These are phyloP conservation scores for Anser cygnoides DNA, from an alignment of 2,113 vertebrate genomes.

Conservation along the genomic window DNA sequence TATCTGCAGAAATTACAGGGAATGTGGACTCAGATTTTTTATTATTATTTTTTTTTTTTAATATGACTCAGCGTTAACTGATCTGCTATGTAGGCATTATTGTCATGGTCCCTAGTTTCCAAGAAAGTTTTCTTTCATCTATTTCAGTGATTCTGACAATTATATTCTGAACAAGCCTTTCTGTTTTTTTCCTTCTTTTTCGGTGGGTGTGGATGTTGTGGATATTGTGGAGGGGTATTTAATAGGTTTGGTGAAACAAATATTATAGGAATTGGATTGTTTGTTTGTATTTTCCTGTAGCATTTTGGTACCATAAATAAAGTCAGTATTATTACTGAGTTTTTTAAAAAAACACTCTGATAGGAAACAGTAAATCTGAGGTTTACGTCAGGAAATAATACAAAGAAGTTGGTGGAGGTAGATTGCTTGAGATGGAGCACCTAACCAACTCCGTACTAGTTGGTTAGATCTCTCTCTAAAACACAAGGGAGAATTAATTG, in stretches of 20 bases:
- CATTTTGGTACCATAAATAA: neutral
- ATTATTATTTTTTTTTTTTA: neutral
- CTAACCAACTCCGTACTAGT: neutral
- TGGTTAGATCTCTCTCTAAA: neutral
- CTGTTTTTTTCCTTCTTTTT: neutral
- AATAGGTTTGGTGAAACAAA: neutral
- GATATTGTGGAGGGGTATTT: neutral
- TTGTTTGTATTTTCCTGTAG: neutral
- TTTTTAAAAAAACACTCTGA: neutral
- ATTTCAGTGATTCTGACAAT: neutral
- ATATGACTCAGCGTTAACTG: neutral
- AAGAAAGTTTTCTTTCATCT: neutral
- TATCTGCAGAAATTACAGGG: neutral
- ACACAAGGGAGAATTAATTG: neutral
- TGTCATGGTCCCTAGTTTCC: neutral
- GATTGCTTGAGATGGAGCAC: neutral
- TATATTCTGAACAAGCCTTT: neutral
- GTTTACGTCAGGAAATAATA: neutral
- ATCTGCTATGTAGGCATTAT: accelerated
- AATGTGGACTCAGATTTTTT: neutral
- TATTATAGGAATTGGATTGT: neutral
- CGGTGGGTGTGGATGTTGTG: neutral
- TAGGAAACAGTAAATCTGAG: neutral
- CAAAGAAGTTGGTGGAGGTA: neutral
- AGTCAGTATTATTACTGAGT: neutral